phyloP scores from a whole-genome alignment of 2,888 invertebrate species.

The Leptothorax acervorum region DNA sequence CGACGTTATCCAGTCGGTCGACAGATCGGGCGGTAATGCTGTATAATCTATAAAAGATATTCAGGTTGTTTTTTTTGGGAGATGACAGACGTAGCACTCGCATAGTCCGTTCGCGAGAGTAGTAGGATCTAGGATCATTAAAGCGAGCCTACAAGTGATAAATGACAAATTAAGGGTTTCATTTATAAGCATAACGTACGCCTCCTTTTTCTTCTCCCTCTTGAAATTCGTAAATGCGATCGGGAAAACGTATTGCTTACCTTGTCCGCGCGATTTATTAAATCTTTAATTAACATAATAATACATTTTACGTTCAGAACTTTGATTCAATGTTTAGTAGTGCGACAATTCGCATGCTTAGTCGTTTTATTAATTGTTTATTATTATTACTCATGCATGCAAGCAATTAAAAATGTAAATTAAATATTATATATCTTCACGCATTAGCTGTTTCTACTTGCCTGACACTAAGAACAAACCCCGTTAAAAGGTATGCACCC shows the following conservation, averaged over 20 bases:
- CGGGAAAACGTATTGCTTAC: conserved; percentile 21
- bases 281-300: not conserved
- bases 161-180: not conserved
- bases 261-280: conserved; percentile 16
- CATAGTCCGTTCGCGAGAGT: conserved; percentile 9
- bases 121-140: conserved; percentile 4
- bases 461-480: conserved; percentile 10
- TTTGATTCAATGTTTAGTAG: not conserved
- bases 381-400: conserved; percentile 43
- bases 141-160: not conserved
- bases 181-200: not conserved
- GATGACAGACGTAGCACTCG: not conserved
- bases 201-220: not conserved
- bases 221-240: not conserved
- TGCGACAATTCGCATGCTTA: not conserved
- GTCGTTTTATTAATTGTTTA: not conserved
- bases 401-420: conserved; percentile 20
- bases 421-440: conserved; percentile 14
- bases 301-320: not conserved
- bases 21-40: conserved; percentile 79
- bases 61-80: conserved; percentile 54
- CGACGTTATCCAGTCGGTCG: conserved; percentile 80
- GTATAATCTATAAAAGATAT: conserved; percentile 83
- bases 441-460: conserved; percentile 3
- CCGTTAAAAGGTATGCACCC: not conserved